These are phyloP conservation scores for Zaprionus tsacasi DNA, from an alignment of 1,140 invertebrate species.

Conservation along the genomic window DNA sequence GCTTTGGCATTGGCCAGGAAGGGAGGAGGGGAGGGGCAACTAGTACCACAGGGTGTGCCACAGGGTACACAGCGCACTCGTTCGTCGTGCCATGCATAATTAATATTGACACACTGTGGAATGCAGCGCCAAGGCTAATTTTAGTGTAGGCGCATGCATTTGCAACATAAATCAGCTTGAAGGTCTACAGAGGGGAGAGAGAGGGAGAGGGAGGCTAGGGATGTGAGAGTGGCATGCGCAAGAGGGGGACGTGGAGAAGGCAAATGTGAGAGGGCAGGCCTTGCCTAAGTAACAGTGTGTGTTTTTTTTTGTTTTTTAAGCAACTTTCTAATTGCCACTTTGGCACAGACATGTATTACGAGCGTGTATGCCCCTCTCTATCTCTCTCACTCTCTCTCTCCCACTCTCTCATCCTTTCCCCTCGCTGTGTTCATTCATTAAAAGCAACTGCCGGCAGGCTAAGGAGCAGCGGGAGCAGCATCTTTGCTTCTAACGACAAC, in stretches of 20 bases:
- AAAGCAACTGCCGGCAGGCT: conserved; percentile 74
- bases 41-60: conserved; percentile 15
- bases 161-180: conserved; percentile 72
- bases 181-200: conserved; percentile 33
- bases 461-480: conserved; percentile 49
- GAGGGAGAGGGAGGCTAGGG: neutral
- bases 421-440: conserved; percentile 72
- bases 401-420: neutral
- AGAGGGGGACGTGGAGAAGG: conserved; percentile 1
- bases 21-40: neutral
- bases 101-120: conserved; percentile 69
- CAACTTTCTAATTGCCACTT: conserved; percentile 82
- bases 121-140: conserved; percentile 79
- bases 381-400: neutral
- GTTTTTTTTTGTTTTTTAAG: conserved; percentile 69
- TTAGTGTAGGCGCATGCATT: conserved; percentile 66
- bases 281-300: conserved; percentile 54
- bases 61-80: neutral
- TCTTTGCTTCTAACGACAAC: conserved; percentile 62
- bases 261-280: neutral
- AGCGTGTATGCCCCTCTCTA: neutral
- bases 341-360: conserved; percentile 40
- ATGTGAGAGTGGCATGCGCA: conserved; percentile 15
- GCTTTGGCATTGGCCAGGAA: neutral
- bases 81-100: conserved; percentile 60